Evolutionary conservation across 2,888 invertebrate genomes (phyloP).

Genomic region (Zaprionus obscuricornis): DNA sequence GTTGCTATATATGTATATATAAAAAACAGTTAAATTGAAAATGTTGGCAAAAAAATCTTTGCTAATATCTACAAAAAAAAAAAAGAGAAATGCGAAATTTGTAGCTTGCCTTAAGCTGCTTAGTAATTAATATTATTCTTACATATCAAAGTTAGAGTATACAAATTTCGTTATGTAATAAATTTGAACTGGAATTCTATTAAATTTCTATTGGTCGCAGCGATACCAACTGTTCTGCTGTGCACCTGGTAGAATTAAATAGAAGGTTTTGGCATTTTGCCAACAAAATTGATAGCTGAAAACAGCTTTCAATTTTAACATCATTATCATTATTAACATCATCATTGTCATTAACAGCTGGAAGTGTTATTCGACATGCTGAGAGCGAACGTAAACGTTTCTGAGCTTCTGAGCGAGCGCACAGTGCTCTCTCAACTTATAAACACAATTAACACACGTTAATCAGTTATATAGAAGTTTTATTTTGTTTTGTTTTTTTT

Average conservation of each 20-base stretch:
- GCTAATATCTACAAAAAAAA: too few relatives aligned
- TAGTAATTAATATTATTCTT: background rate
- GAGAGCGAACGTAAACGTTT: too few relatives aligned
- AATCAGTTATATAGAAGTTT: conserved; percentile 23
- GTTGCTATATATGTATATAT: too few relatives aligned
- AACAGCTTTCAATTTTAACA: conserved; percentile 66
- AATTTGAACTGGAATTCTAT: too few relatives aligned
- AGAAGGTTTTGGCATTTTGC: conserved; percentile 64
- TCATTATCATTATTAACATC: conserved; percentile 12
- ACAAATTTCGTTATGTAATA: background rate
- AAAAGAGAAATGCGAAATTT: too few relatives aligned
- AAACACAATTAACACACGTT: conserved; percentile 29
- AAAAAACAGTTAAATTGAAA: too few relatives aligned
- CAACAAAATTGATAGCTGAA: conserved; percentile 53
- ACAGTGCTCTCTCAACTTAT: too few relatives aligned
- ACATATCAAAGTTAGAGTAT: conserved; percentile 17
- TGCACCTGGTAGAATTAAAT: conserved; percentile 57
- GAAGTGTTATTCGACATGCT: background rate
- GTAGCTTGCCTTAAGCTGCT: too few relatives aligned
- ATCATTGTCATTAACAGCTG: conserved; percentile 1
- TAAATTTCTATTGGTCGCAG: conserved; percentile 25
- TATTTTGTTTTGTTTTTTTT: too few relatives aligned
- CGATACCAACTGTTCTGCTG: conserved; percentile 46
- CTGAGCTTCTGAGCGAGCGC: too few relatives aligned
- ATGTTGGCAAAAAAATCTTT: background rate